Evolutionary conservation across 2,113 vertebrate genomes (phyloP).

Genomic region (Spheniscus mendiculus): DNA sequence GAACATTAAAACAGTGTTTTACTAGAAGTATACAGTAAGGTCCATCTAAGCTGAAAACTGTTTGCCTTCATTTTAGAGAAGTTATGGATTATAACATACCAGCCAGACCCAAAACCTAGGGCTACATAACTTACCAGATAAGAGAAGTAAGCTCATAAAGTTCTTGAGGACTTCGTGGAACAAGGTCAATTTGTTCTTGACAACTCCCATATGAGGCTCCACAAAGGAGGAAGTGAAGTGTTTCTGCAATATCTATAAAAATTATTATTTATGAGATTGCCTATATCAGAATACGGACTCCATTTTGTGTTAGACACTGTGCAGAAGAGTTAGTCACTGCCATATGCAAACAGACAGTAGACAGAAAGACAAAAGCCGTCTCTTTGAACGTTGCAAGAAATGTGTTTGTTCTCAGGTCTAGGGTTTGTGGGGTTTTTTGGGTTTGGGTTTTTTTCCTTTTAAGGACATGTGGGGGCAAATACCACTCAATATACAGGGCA

Average conservation of each 20-base stretch:
- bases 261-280: not conserved
- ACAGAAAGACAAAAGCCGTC: not conserved
- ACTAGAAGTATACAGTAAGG: not conserved
- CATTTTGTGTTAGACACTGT: not conserved
- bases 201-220: constrained; percentile 96
- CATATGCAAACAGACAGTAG: not conserved
- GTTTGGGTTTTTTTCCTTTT: not conserved
- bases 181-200: constrained; percentile 97
- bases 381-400: not conserved
- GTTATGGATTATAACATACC: not conserved
- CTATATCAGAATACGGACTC: not conserved
- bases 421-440: not conserved
- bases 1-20: constrained; percentile 36
- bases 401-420: not conserved
- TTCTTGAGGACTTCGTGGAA: constrained; percentile 96
- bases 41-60: not conserved
- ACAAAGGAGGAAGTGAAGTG: constrained; percentile 94
- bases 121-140: constrained; percentile 85
- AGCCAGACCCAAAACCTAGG: not conserved
- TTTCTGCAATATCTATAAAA: constrained; percentile 95
- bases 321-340: not conserved
- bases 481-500: not conserved
- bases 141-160: constrained; percentile 97
- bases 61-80: not conserved
- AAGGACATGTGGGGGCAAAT: not conserved